Evolutionary conservation across 2,113 vertebrate genomes (phyloP).

Genomic region (Brachypteracias leptosomus): DNA sequence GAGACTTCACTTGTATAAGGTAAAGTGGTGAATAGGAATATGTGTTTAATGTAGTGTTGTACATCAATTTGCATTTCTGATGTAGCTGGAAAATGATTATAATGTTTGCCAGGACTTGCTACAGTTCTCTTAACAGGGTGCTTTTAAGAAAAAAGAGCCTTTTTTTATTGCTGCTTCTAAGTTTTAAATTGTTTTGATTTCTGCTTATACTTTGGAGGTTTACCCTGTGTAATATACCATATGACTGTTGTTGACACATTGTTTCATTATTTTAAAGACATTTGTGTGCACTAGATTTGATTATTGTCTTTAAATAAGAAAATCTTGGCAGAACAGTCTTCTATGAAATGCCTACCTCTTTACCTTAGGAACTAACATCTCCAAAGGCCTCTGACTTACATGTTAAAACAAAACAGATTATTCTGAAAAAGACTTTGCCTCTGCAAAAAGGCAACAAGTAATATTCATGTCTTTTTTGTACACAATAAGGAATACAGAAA

Average conservation of each 20-base stretch:
- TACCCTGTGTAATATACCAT: not conserved
- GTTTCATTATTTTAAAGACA: not conserved
- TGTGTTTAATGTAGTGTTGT: not conserved
- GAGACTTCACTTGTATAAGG: conserved; percentile 88
- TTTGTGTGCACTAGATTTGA: not conserved
- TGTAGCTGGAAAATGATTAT: not conserved
- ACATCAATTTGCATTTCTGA: not conserved
- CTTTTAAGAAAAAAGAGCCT: not conserved
- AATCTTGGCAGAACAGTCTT: not conserved
- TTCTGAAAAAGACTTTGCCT: not conserved
- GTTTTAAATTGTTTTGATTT: not conserved
- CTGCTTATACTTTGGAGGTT: not conserved
- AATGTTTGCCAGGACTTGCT: not conserved
- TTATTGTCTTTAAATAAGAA: not conserved
- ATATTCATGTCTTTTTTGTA: not conserved
- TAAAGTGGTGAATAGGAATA: conserved; percentile 21
- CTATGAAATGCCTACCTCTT: not conserved
- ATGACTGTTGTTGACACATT: not conserved
- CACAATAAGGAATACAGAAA: not conserved
- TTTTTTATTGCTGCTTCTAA: not conserved
- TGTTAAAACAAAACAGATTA: not conserved
- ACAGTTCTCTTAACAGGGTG: not conserved
- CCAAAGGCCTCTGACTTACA: not conserved
- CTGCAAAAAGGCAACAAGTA: not conserved
- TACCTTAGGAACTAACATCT: not conserved